Percentiles rank a stretch among this genome's conserved stretches.
Evolutionary conservation across 2,113 vertebrate genomes (phyloP).

Genomic region (Spilogale gracilis): DNA sequence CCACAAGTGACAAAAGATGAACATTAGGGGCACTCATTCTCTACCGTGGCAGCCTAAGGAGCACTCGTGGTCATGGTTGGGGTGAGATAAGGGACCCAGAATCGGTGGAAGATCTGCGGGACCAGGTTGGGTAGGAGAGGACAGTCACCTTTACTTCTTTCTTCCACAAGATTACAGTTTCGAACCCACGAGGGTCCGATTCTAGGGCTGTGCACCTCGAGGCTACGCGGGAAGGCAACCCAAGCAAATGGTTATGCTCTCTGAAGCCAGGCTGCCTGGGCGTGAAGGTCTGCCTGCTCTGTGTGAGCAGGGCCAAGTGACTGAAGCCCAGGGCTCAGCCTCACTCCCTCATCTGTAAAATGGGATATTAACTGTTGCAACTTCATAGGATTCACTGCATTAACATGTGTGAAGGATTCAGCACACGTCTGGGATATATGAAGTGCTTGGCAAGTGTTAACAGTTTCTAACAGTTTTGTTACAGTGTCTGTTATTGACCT

Average conservation of each 20-base stretch:
- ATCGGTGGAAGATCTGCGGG: background rate
- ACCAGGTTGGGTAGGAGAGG: background rate
- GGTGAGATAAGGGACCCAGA: background rate
- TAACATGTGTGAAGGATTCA: background rate
- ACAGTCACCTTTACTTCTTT: background rate
- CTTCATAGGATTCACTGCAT: background rate
- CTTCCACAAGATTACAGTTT: background rate
- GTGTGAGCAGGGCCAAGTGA: background rate
- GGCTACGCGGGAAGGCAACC: background rate
- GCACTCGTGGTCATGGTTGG: background rate
- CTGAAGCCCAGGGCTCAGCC: background rate
- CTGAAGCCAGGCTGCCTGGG: background rate
- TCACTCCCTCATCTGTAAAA: background rate
- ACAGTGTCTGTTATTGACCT: fast-evolving
- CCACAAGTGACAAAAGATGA: background rate
- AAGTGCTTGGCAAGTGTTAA: background rate
- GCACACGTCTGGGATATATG: background rate
- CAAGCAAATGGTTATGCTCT: background rate
- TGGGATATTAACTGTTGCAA: background rate
- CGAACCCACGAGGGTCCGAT: background rate
- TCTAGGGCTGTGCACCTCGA: background rate
- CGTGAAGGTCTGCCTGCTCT: no score
- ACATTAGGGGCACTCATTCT: background rate
- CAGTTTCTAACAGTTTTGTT: background rate
- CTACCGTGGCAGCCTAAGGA: background rate